Base-by-base conservation (phyloP, 1,140 invertebrate species). In the Tetragonula clypearis region DNA sequence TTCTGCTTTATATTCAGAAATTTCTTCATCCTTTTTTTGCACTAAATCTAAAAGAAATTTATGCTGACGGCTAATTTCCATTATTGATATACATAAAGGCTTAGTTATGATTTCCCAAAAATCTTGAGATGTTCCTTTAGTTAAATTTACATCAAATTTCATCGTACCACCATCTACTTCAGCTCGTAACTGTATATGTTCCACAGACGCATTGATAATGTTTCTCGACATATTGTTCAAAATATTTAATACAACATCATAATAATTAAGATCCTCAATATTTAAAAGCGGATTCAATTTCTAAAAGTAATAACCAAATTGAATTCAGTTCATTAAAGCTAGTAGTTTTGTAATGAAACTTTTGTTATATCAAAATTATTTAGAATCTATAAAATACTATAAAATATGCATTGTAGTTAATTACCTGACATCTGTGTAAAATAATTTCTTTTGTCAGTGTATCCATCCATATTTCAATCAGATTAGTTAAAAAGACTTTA, bases 11-110 rank as follows among this genome's bases (percentile, higher is more conserved):
- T 95, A 94, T 58, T 94, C 94, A 11, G 79, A 76, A 78, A 95
- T 94, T 87, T 94, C 94, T 30, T 86, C 74, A 82, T 95, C 93
- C 49, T 95, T 94, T 12, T 75, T 91, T n/a, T 91, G 92, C 19
- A 94, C 77, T 41, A 94, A 79, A 75, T 93, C 87, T 58, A 92
- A 69, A 53, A 95, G 87, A 60, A 82, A 77, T 14, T 88, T 77
- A 26, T 92, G 86, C 81, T 85, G 91, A 8, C 87, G 75, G 65
- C 79, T n/a, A 11, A 94, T 53, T 81, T 93, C 91, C 35, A 77
- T 83, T 2, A 91, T 87, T 21, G 88, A 84, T 58, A 87, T 62
- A 60, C 88, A 93, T 17, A 94, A 60, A n/a, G 92, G 92, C 66
- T 86, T 87, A 35, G 88, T 94, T n/a, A 94, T 83, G 72, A 88